Base-by-base conservation (phyloP, 2,888 invertebrate species). In the Caenorhabditis sp. region DNA sequence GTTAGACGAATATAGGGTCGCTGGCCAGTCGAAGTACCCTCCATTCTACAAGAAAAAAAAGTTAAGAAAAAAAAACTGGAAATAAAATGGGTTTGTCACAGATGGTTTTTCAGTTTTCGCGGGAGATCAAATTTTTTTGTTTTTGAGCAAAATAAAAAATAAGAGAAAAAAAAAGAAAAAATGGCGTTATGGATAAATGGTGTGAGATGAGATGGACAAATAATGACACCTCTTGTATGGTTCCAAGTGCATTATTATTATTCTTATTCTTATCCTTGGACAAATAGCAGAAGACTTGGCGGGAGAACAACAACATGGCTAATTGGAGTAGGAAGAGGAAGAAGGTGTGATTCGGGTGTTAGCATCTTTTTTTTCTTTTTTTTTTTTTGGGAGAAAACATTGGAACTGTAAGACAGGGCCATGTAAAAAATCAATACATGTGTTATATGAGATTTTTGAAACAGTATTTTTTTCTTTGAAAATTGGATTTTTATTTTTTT, bases 1-100 rank as follows among this genome's bases (percentile, higher is more conserved):
- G 83, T 85, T 17, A 87, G 76, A 19, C 86, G 80, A 31, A 87
- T 83, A 76, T 87, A 87, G 14, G 87, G 86, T n/a, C 86, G 72
- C 66, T 78, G 79, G 19, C 80, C 78, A 31, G 81, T 81, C 19
- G 82, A 77, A 43, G 77, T 79, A 50, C 85, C 85, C 67, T 83
- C 85, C 86, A 86, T 86, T 63, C 86, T 86, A 78, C 26, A 57
- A 57, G 23, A 31, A 50, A 14, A 50, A 51, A 51, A 51, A 23
- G 8, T 21, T 23, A 3, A 8, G 23, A 51, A 51, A 23, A 51
- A 51, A 51, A 51, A 8, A 21, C 21, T 23, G 21, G 26, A 26
- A 55, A 55, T 26, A 23, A 55, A 26, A 23, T 55, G 1, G 24
- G 26, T 26, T 12, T 5, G 17, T 1, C 8, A 4, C 5, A 24